These are phyloP conservation scores for Zelostemma sp. DNA, from an alignment of 1,140 invertebrate species.

Conservation along the genomic window DNA sequence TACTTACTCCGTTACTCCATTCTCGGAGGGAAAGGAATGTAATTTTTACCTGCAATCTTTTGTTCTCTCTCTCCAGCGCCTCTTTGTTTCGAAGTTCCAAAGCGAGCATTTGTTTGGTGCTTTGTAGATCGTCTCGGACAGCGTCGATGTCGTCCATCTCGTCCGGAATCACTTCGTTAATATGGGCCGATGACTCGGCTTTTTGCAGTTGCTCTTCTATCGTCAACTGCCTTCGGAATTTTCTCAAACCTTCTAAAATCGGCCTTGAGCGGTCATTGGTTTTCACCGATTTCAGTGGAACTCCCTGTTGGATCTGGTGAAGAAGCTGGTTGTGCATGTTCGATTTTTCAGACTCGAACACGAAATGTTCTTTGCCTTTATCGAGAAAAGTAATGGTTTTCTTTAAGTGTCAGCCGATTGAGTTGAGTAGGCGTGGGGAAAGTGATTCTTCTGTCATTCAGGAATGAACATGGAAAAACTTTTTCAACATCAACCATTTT, in stretches of 20 bases:
- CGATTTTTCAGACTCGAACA: slow-evolving; percentile 89
- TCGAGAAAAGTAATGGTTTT: slow-evolving; percentile 29
- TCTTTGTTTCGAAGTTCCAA: slow-evolving; percentile 89
- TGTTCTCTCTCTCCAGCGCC: slow-evolving; percentile 87
- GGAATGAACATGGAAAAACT: too few species aligned
- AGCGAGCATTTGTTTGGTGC: slow-evolving; percentile 90
- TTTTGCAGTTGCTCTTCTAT: slow-evolving; percentile 90
- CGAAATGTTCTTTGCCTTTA: slow-evolving; percentile 77
- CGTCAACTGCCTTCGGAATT: slow-evolving; percentile 88
- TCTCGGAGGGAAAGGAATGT: too few species aligned
- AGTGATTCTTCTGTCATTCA: too few species aligned
- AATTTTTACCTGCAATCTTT: slow-evolving; percentile 75
- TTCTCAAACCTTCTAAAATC: slow-evolving; percentile 83
- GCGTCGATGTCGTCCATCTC: slow-evolving; percentile 92
- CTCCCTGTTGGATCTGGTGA: slow-evolving; percentile 84
- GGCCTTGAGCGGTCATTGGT: slow-evolving; percentile 90
- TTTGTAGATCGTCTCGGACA: slow-evolving; percentile 90
- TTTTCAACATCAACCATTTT: too few species aligned
- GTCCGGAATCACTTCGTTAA: slow-evolving; percentile 77
- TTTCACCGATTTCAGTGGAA: slow-evolving; percentile 81
- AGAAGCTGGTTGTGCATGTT: slow-evolving; percentile 87
- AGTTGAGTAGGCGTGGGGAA: too few species aligned
- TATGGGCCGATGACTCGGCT: slow-evolving; percentile 69
- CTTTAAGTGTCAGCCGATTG: too few species aligned
- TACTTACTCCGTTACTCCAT: too few species aligned